Percentiles rank a stretch among this genome's conserved stretches.
phyloP scores from a whole-genome alignment of 2,113 vertebrate species.

The Megaceryle torquata region DNA sequence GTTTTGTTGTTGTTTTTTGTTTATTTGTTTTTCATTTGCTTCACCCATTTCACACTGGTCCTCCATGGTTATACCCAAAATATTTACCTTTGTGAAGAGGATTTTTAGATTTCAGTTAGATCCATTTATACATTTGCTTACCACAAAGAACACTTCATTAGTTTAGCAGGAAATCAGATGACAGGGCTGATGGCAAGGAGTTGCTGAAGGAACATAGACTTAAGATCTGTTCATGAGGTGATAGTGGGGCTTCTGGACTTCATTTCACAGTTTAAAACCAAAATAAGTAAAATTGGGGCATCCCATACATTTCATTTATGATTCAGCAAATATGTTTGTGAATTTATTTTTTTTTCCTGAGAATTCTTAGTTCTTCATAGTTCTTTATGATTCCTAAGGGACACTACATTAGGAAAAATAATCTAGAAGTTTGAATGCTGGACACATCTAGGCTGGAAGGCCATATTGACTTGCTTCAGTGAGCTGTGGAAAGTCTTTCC shows the following conservation, averaged over 20 bases:
- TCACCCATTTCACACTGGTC: neutral
- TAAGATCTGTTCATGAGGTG: neutral
- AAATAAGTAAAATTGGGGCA: neutral
- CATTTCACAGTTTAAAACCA: neutral
- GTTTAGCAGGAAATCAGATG: neutral
- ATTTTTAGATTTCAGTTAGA: neutral
- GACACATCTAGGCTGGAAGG: neutral
- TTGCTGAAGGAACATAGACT: neutral
- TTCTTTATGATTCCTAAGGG: neutral
- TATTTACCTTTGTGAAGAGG: neutral
- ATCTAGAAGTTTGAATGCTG: neutral
- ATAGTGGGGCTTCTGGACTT: neutral
- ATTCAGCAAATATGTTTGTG: neutral
- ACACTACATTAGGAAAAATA: neutral
- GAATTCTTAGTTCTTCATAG: neutral
- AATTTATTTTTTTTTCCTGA: neutral
- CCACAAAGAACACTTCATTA: neutral
- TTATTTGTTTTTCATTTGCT: neutral
- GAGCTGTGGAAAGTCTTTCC: neutral
- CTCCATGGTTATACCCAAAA: neutral
- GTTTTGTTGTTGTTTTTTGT: neutral
- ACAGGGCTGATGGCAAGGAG: neutral
- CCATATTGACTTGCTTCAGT: rapidly evolving
- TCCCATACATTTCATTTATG: neutral
- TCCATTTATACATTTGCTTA: neutral